Evolutionary conservation across 2,888 invertebrate species (phyloP).

Genomic region (Dorcus parallelipipedus): DNA sequence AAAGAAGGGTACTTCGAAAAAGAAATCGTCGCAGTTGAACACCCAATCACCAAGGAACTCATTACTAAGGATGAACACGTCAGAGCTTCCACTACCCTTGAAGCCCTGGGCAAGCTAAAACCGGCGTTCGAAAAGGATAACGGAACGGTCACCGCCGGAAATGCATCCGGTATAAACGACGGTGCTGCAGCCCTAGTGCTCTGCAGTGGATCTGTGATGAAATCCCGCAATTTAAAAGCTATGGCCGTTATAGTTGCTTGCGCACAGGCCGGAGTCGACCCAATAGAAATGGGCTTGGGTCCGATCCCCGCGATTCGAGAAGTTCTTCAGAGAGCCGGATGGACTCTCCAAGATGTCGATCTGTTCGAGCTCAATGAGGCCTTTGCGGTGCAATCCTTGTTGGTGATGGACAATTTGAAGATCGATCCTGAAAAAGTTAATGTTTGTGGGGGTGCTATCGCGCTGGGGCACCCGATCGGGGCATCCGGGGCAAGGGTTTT

Average conservation of each 20-base stretch:
- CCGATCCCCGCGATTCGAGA: constrained; percentile 68
- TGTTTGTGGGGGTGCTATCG: constrained; percentile 77
- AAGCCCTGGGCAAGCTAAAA: constrained; percentile 58
- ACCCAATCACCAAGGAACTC: constrained; percentile 6
- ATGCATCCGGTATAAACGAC: constrained; percentile 80
- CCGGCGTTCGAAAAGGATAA: constrained; percentile 62
- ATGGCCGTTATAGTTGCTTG: constrained; percentile 74
- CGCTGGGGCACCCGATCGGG: constrained; percentile 81
- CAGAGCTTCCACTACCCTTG: constrained; percentile 58
- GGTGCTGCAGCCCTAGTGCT: constrained; percentile 85
- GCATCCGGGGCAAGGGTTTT: constrained; percentile 68
- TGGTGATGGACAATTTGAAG: constrained; percentile 61
- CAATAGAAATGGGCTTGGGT: constrained; percentile 78
- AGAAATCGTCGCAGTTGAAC: constrained; percentile 66
- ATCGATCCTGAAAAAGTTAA: constrained; percentile 69
- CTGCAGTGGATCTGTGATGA: constrained; percentile 60
- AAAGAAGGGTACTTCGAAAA: constrained; percentile 60
- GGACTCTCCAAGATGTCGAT: constrained; percentile 71
- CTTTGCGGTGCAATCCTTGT: constrained; percentile 73
- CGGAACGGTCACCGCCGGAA: constrained; percentile 74
- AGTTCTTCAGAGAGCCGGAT: constrained; percentile 60
- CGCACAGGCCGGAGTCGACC: constrained; percentile 76
- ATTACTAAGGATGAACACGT: constrained; percentile 66
- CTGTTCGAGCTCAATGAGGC: constrained; percentile 86
- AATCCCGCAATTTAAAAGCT: constrained; percentile 56